Conservation (phyloP, 2,888 invertebrate species). For the Automeris io region DNA sequence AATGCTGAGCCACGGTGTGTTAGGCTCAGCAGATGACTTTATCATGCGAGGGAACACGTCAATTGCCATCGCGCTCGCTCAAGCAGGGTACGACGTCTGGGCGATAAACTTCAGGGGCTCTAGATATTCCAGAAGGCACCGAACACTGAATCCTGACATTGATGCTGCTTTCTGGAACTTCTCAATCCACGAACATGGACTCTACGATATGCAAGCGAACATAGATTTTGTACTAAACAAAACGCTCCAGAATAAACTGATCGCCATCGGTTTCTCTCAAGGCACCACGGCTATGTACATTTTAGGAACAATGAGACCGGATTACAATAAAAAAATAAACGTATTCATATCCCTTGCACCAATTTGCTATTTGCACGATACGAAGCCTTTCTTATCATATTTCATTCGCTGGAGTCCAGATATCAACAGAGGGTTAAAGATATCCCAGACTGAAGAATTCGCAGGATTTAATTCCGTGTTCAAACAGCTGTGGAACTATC, state of each 20-base stretch:
- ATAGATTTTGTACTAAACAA: conserved; percentile 7
- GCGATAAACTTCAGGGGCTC: conserved; percentile 7
- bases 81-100: conserved; percentile 8
- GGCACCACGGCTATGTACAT: conserved; percentile 4
- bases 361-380: neutral
- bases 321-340: conserved; percentile 9
- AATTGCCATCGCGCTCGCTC: conserved; percentile 1
- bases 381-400: neutral
- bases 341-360: conserved; percentile 7
- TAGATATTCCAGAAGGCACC: conserved; percentile 5
- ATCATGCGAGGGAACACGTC: conserved; percentile 15
- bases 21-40: neutral
- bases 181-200: conserved; percentile 7
- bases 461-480: conserved; percentile 7
- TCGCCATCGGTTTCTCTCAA: conserved; percentile 5
- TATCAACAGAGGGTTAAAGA: conserved; percentile 9
- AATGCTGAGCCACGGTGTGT: conserved; percentile 2
- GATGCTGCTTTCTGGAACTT: conserved; percentile 8
- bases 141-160: conserved; percentile 1
- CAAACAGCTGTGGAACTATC: neutral
- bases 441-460: conserved; percentile 11
- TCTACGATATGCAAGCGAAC: conserved; percentile 4
- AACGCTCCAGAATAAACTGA: conserved; percentile 3
- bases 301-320: conserved; percentile 4
- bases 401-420: conserved; percentile 8